Evolutionary conservation across 2,113 vertebrate genomes (phyloP), one percentile per base, ranked within the genome.

Genomic region (Eretmochelys imbricata): DNA sequence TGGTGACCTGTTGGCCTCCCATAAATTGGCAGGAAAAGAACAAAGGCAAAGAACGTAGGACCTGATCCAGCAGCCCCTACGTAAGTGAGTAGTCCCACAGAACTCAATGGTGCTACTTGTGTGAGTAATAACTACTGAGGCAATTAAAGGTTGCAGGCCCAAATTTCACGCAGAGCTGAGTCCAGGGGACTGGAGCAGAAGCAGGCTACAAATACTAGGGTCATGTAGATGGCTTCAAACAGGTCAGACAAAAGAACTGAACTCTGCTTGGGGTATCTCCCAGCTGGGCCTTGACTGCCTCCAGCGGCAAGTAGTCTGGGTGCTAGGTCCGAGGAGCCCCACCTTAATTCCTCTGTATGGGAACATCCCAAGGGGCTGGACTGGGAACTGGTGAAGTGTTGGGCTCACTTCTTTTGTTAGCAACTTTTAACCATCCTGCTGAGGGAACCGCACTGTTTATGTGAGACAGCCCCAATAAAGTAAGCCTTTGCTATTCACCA

Each of bases 111-210:
- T 81, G 22, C 0, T n/a, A 78, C 49, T 65, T 49, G 48, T 50
- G 31, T 3, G 19, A 35, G 51, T 24, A 91, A 80, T n/a, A 72
- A 82, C 54, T 1, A 82, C 20, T 72, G 38, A 69, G 65, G n/a
- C 17, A 57, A 29, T 69, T 87, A 75, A 35, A 49, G 12, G 22
- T 10, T 84, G 10, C 88, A 75, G 24, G 53, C 8, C 31, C 14
- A n/a, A 11, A 35, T 0, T 13, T 1, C 0, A 20, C 6, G 0
- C 0, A 42, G 7, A 29, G 42, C 7, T 78, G 1, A 25, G 6
- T 1, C 1, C 17, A 35, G 17, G 31, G 16, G 22, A 53, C 5
- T n/a, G 24, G 80, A 1, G 31, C 1, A 4, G 53, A 0, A 0
- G 1, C 24, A 55, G 0, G 19, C 93, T 80, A 38, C 27, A 57